phyloP scores from a whole-genome alignment of 35 echinoderm and acorn worm species.

The Ptychodera flava region DNA sequence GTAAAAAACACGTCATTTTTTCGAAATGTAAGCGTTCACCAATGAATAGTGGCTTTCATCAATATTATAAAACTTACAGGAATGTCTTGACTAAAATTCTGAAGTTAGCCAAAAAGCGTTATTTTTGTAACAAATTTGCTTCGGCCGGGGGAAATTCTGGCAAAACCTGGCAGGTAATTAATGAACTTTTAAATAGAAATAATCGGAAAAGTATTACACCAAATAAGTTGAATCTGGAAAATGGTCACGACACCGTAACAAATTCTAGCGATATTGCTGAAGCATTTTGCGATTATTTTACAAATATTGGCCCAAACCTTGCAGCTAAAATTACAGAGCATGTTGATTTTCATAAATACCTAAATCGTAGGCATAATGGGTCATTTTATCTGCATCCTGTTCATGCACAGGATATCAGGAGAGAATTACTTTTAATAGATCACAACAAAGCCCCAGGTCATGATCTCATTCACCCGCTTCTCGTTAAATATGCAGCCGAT shows the following conservation, averaged over 20 bases:
- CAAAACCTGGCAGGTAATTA: background rate
- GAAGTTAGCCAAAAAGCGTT: background rate
- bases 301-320: constrained; percentile 13
- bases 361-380: background rate
- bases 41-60: background rate
- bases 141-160: background rate
- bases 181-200: background rate
- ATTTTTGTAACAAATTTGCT: background rate
- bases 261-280: background rate
- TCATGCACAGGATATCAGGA: constrained; percentile 7
- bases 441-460: constrained; percentile 14
- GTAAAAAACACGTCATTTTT: background rate
- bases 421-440: background rate
- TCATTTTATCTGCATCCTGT: constrained; percentile 23
- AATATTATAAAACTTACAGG: background rate
- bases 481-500: constrained; percentile 14
- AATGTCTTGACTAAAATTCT: background rate
- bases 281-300: constrained; percentile 8
- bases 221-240: background rate
- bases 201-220: too few relatives aligned
- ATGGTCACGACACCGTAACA: background rate
- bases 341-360: background rate
- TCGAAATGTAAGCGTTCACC: background rate
- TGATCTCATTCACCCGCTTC: constrained; percentile 15
- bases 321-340: background rate